Evolutionary conservation across 2,113 vertebrate species (phyloP).

Genomic region (Raja brachyura): DNA sequence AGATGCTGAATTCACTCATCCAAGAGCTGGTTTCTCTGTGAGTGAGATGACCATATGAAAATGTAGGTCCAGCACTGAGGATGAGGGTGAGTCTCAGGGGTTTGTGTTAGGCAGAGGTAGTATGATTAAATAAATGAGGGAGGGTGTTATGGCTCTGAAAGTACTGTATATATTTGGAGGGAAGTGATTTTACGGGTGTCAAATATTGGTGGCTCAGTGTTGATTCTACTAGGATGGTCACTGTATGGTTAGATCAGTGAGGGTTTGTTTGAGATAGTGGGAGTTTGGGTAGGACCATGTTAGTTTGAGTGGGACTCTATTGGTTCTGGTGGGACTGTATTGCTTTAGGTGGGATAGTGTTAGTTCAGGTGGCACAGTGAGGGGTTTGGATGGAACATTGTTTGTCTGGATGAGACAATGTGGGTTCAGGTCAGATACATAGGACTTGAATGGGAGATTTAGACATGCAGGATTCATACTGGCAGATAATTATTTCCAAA

Average conservation of each 20-base stretch:
- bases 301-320: too few species aligned
- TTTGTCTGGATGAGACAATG: not conserved
- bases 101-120: too few species aligned
- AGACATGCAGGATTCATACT: not conserved
- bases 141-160: too few species aligned
- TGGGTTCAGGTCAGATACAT: not conserved
- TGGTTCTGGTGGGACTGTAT: not conserved
- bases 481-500: not conserved
- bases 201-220: too few species aligned
- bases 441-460: not conserved
- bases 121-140: too few species aligned
- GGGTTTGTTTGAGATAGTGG: not conserved
- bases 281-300: not conserved
- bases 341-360: not conserved
- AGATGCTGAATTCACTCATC: too few species aligned
- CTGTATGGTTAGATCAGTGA: too few species aligned
- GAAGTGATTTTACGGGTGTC: too few species aligned
- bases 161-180: too few species aligned
- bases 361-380: not conserved
- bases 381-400: not conserved
- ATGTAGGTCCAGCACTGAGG: too few species aligned
- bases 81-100: too few species aligned
- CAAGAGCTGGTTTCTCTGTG: not conserved
- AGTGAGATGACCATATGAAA: not conserved
- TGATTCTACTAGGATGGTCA: too few species aligned